A percentile compares a stretch with the other conserved stretches of the same genome.
Evolutionary conservation across 1,140 invertebrate genomes (phyloP).

Genomic region (Neodiprion lecontei): DNA sequence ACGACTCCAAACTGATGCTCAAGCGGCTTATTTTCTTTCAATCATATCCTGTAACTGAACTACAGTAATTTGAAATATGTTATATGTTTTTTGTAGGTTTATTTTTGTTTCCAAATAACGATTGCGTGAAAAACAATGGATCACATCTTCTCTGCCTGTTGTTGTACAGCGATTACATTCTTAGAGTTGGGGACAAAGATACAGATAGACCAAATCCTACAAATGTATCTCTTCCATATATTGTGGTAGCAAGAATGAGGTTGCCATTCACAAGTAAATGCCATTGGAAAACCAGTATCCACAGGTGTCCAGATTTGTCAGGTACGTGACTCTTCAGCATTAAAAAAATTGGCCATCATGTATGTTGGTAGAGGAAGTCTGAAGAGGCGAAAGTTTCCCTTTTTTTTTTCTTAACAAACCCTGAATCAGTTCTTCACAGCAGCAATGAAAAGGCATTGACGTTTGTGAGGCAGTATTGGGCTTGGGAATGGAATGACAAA

Average conservation of each 20-base stretch:
- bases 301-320: slow-evolving; percentile 47
- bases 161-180: slow-evolving; percentile 59
- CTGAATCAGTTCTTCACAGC: slow-evolving; percentile 34
- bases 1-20: background rate
- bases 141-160: slow-evolving; percentile 59
- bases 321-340: slow-evolving; percentile 38
- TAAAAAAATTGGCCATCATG: background rate
- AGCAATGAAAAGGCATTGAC: slow-evolving; percentile 35
- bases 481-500: slow-evolving; percentile 60
- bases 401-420: background rate
- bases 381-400: background rate
- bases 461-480: slow-evolving; percentile 51
- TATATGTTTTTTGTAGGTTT: slow-evolving; percentile 53
- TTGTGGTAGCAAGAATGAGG: slow-evolving; percentile 54
- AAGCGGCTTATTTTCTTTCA: background rate
- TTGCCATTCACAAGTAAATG: slow-evolving; percentile 59
- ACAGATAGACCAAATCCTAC: slow-evolving; percentile 30
- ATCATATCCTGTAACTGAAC: background rate
- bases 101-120: slow-evolving; percentile 64
- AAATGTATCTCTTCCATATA: slow-evolving; percentile 61
- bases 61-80: slow-evolving; percentile 19
- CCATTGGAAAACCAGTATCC: slow-evolving; percentile 59
- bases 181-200: slow-evolving; percentile 45
- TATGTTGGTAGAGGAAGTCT: background rate
- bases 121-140: slow-evolving; percentile 57